Percentiles rank a stretch among this genome's conserved stretches.
These are phyloP conservation scores for Nomada ruficornis DNA, from an alignment of 2,888 invertebrate genomes.

Conservation along the genomic window DNA sequence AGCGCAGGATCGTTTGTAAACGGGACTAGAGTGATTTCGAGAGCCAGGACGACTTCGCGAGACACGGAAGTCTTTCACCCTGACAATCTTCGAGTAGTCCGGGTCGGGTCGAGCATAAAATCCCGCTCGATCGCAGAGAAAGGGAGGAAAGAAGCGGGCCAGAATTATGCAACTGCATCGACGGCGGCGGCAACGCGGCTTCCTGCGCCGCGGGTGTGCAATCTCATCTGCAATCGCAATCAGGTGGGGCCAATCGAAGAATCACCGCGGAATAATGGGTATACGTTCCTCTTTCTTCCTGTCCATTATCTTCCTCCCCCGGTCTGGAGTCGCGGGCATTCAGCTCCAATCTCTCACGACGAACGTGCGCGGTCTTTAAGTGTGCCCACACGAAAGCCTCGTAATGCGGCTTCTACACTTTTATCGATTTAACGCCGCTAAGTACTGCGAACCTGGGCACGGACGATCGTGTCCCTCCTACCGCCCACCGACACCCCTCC, in stretches of 20 bases:
- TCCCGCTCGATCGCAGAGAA: background rate
- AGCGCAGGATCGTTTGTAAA: background rate
- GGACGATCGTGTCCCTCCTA: conserved; percentile 33
- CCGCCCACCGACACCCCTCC: background rate
- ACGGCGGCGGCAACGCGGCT: conserved; percentile 38
- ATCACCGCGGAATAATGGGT: conserved; percentile 68
- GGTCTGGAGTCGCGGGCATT: conserved; percentile 50
- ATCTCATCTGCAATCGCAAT: conserved; percentile 73
- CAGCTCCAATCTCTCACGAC: conserved; percentile 68
- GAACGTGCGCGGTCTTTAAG: conserved; percentile 64
- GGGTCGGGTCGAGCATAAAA: background rate
- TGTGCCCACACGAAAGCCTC: conserved; percentile 68
- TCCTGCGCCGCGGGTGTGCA: conserved; percentile 62
- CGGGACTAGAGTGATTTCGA: no score
- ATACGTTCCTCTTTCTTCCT: conserved; percentile 65
- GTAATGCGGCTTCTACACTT: conserved; percentile 65
- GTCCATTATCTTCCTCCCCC: conserved; percentile 59
- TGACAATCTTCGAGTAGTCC: no score
- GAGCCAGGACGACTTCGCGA: no score
- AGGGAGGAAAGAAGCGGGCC: conserved; percentile 10
- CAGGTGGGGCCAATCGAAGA: conserved; percentile 70
- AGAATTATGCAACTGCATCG: conserved; percentile 66
- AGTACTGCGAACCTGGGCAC: conserved; percentile 60
- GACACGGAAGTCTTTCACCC: no score
- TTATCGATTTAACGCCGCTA: conserved; percentile 66